These are phyloP conservation scores for Gymnoscopelus braueri DNA, from an alignment of 2,797 vertebrate species.

Conservation along the genomic window DNA sequence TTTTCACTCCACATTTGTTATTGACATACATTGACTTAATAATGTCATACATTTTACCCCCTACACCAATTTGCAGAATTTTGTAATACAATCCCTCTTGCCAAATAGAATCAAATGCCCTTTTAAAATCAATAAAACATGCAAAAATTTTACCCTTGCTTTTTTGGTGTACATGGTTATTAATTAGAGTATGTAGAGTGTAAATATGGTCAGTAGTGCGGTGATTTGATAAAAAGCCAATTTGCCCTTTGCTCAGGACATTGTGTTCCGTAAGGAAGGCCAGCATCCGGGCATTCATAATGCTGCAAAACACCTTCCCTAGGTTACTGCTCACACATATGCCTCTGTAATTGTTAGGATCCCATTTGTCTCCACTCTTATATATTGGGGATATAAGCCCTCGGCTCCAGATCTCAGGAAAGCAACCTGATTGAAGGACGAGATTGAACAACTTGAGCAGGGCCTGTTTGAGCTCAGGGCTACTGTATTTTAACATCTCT, in stretches of 20 bases:
- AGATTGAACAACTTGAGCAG: conserved; percentile 5
- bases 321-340: background rate
- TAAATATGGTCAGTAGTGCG: conserved; percentile 2
- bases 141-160: background rate
- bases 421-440: background rate
- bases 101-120: background rate
- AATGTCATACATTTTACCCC: background rate
- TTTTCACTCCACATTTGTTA: background rate
- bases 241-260: background rate
- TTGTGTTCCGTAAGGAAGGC: background rate
- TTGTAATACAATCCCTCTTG: background rate
- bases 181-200: background rate
- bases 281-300: background rate
- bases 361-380: background rate
- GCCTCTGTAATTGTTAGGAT: background rate
- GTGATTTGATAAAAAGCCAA: background rate
- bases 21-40: background rate
- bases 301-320: background rate
- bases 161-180: background rate
- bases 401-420: background rate
- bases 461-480: background rate
- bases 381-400: background rate
- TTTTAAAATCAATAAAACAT: conserved; percentile 2
- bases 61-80: background rate
- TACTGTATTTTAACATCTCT: conserved; percentile 7